phyloP scores from a whole-genome alignment of 37 sponge, comb jelly and placozoan species.

The Haliclona indistincta region DNA sequence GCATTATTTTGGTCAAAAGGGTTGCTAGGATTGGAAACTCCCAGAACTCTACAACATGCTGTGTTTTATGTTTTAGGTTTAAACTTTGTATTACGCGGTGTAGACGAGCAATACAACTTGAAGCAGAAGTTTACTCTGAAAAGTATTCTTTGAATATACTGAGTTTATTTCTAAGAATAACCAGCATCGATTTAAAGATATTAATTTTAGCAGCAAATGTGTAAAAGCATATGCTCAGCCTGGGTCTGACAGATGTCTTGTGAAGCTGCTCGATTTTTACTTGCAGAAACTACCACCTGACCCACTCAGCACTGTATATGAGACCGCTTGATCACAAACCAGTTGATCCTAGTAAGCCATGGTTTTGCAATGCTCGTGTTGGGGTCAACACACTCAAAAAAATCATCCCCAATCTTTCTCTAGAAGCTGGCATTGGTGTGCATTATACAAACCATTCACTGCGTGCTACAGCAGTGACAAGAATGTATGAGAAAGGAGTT shows the following conservation, averaged over 20 bases:
- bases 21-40: conserved; percentile 11
- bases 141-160: conserved; percentile 22
- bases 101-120: conserved; percentile 38
- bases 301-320: conserved; percentile 33
- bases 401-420: conserved; percentile 10
- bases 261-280: conserved; percentile 37
- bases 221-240: conserved; percentile 25
- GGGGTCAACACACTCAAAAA: conserved; percentile 42
- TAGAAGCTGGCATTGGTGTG: conserved; percentile 20
- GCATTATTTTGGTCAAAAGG: conserved; percentile 25
- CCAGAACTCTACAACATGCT: conserved; percentile 22
- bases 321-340: conserved; percentile 35
- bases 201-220: conserved; percentile 22
- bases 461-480: conserved; percentile 40
- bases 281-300: conserved; percentile 22
- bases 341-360: conserved; percentile 8
- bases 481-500: conserved; percentile 40
- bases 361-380: conserved; percentile 24
- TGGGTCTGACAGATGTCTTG: conserved; percentile 20
- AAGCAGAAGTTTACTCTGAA: no score
- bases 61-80: conserved; percentile 30
- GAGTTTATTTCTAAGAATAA: conserved; percentile 40
- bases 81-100: conserved; percentile 44
- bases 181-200: conserved; percentile 46
- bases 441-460: conserved; percentile 45